Percentiles rank a stretch among this genome's conserved stretches.
Conservation (phyloP, 2,888 invertebrate genomes). For the Lumbricus terrestris region DNA sequence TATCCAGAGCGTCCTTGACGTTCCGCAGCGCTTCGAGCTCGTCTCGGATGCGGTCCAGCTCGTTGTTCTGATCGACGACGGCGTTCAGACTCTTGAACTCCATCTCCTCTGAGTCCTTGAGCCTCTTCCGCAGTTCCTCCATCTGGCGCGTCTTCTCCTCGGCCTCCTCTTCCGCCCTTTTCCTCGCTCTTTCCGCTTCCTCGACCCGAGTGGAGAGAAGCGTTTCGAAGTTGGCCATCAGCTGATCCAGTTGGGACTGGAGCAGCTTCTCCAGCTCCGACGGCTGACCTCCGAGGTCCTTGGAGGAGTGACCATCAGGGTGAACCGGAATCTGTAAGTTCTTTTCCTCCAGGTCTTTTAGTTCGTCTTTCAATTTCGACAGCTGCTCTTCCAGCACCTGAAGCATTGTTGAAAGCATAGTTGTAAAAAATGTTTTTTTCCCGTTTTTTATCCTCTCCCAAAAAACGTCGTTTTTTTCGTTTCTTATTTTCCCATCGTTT, state of each 20-base stretch:
- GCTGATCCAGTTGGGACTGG: not conserved
- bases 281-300: not conserved
- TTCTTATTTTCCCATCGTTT: no score
- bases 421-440: no score
- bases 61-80: not conserved
- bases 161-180: not conserved
- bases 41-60: not conserved
- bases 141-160: not conserved
- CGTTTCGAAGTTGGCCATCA: not conserved
- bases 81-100: not conserved
- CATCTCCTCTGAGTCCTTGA: not conserved
- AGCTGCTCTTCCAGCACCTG: not conserved
- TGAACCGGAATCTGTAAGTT: not conserved
- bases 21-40: slow-evolving; percentile 10
- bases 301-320: not conserved
- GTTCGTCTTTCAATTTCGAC: not conserved
- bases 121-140: not conserved
- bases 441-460: no score
- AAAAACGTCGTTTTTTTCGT: no score
- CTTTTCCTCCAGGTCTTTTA: not conserved
- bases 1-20: slow-evolving; percentile 15
- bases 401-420: not conserved
- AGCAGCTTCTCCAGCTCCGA: not conserved
- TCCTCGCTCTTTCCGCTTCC: not conserved
- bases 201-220: not conserved